Evolutionary conservation across 1,140 invertebrate genomes (phyloP), one percentile per base, ranked within the genome.

Genomic region (Cyclina sinensis): DNA sequence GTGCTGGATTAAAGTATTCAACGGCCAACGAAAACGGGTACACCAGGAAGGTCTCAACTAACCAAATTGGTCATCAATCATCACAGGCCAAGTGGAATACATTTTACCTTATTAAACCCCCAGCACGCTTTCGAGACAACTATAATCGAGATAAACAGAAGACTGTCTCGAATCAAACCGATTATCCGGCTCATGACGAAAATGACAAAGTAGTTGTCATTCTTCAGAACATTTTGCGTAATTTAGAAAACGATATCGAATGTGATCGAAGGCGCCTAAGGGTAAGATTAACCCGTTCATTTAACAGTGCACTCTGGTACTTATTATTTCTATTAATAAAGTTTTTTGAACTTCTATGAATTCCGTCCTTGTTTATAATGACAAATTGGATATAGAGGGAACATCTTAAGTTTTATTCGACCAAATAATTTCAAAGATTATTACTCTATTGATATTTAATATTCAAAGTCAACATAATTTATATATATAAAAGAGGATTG

Each of bases 221-320:
- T 48, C 65, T 84, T n/a, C 82, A 51, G 74, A 84, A 84, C 48
- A 84, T 84, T 51, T 57, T 84, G n/a, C 82, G 65, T 51, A 39
- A 84, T 51, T 54, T 84, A 54, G 82, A 84, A 57, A 73, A 73
- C 24, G 82, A 84, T 43, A 84, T 84, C 4, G 46, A 73, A 37
- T n/a, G 51, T 5, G 82, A 84, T 54, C 39, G 27, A 35, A 24
- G 1, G 14, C 65, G 27, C 43, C 46, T 84, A 3, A 84, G 74
- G 82, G 82, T 70, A 84, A 48, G 46, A 30, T 51, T 65, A 82
- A 51, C 35, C 30, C 39, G 16, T 57, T 57, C 43, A 43, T 43
- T 43, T 57, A 4, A 11, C 14, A 11, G 16, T 57, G 21, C n/a
- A 62, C 24, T 62, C n/a, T 27, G 24, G 24, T 62, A 62, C 57